phyloP scores from a whole-genome alignment of 1,140 invertebrate species.

The Telenomus remus region DNA sequence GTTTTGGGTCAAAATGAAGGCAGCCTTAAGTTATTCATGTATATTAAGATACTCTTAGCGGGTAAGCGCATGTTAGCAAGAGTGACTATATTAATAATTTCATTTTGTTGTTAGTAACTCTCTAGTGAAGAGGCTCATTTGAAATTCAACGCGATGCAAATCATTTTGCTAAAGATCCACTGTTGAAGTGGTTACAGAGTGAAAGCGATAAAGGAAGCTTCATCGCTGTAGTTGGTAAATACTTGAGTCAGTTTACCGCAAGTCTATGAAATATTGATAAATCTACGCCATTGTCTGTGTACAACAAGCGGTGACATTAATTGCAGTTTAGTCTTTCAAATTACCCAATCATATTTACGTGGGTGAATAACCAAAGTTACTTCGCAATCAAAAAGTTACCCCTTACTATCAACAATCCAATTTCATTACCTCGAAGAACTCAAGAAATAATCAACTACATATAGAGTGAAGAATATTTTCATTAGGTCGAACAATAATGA shows the following conservation, averaged over 20 bases:
- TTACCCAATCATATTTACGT: too few relatives aligned
- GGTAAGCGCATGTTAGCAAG: constrained; percentile 36
- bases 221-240: constrained; percentile 64
- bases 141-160: constrained; percentile 72
- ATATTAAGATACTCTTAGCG: constrained; percentile 62
- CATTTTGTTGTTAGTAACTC: constrained; percentile 64
- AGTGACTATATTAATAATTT: constrained; percentile 68
- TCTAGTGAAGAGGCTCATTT: constrained; percentile 63
- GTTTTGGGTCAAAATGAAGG: constrained; percentile 63
- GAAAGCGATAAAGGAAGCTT: constrained; percentile 64
- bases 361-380: too few relatives aligned
- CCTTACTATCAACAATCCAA: too few relatives aligned
- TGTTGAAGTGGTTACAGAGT: constrained; percentile 58
- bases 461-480: too few relatives aligned
- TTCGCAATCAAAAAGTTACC: too few relatives aligned
- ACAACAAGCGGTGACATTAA: constrained; percentile 38
- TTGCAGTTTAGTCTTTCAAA: constrained; percentile 22
- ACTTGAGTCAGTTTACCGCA: constrained; percentile 61
- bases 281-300: constrained; percentile 33
- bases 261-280: constrained; percentile 67
- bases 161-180: constrained; percentile 54
- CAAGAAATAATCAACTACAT: too few relatives aligned
- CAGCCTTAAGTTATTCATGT: constrained; percentile 48
- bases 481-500: too few relatives aligned
- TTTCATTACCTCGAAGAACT: too few relatives aligned